phyloP scores from a whole-genome alignment of 2,113 vertebrate species.

The Toxotes jaculatrix region DNA sequence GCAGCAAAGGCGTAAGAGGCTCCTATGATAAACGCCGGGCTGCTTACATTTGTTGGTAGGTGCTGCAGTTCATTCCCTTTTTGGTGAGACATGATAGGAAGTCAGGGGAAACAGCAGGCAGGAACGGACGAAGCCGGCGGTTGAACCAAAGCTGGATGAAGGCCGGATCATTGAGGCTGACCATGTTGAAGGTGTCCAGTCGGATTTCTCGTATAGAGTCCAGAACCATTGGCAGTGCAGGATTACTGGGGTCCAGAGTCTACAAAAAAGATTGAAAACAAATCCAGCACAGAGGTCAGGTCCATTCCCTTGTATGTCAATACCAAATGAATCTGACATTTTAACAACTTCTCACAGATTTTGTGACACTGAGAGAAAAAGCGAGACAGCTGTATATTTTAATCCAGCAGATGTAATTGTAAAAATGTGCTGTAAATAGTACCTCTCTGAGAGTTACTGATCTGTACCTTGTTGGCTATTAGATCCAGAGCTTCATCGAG shows the following conservation, averaged over 20 bases:
- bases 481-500: slow-evolving; percentile 74
- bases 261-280: slow-evolving; percentile 20
- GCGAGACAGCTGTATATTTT: background rate
- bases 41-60: slow-evolving; percentile 78
- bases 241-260: slow-evolving; percentile 55
- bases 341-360: background rate
- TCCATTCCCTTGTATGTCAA: no score
- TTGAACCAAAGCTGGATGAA: slow-evolving; percentile 77
- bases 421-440: no score
- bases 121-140: slow-evolving; percentile 71
- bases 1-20: background rate
- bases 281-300: background rate
- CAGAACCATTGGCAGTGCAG: slow-evolving; percentile 61
- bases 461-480: slow-evolving; percentile 65
- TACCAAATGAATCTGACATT: background rate
- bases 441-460: no score
- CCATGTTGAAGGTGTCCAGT: slow-evolving; percentile 53
- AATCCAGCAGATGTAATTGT: no score
- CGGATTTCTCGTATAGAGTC: slow-evolving; percentile 75
- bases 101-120: slow-evolving; percentile 57
- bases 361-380: background rate
- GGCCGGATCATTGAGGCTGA: slow-evolving; percentile 28
- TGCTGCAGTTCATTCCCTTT: slow-evolving; percentile 67
- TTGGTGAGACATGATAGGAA: slow-evolving; percentile 77
- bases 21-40: background rate